A percentile compares a stretch with the other conserved stretches of the same genome.
These are phyloP conservation scores for Cephalopterus ornatus DNA, from an alignment of 2,113 vertebrate genomes.

Conservation along the genomic window DNA sequence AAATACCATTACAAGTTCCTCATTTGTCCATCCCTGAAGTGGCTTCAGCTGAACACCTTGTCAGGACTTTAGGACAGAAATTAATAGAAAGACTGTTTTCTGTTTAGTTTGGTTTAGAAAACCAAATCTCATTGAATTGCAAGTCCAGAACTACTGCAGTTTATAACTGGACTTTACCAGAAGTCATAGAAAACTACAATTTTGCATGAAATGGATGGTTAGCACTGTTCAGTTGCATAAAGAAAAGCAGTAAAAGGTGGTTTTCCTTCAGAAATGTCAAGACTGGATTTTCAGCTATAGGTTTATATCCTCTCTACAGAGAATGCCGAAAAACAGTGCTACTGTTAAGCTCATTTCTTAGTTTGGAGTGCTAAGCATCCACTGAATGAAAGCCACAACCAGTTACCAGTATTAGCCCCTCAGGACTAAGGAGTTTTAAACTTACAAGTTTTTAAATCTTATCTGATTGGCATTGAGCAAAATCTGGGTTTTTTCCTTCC, in stretches of 20 bases:
- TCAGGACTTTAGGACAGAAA: not conserved
- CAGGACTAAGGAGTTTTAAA: not conserved
- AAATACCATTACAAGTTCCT: not conserved
- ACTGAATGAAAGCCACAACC: not conserved
- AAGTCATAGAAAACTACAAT: not conserved
- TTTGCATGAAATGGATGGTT: not conserved
- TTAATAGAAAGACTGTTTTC: fast-evolving
- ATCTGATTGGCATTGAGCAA: not conserved
- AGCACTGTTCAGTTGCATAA: not conserved
- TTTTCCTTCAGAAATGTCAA: not conserved
- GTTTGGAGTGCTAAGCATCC: not conserved
- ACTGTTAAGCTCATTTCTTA: not conserved
- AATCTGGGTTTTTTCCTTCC: no score
- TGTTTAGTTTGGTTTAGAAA: not conserved
- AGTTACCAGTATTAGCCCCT: not conserved
- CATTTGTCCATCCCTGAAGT: not conserved
- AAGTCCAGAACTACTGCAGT: not conserved
- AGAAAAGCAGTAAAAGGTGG: not conserved
- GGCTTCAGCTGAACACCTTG: not conserved
- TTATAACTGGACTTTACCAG: not conserved
- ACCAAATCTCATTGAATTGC: not conserved
- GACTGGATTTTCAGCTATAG: not conserved
- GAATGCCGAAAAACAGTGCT: not conserved
- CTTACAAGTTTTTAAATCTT: not conserved
- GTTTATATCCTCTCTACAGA: fast-evolving